Evolutionary conservation across 1,140 invertebrate genomes (phyloP).

Genomic region (Berghia stephanieae): DNA sequence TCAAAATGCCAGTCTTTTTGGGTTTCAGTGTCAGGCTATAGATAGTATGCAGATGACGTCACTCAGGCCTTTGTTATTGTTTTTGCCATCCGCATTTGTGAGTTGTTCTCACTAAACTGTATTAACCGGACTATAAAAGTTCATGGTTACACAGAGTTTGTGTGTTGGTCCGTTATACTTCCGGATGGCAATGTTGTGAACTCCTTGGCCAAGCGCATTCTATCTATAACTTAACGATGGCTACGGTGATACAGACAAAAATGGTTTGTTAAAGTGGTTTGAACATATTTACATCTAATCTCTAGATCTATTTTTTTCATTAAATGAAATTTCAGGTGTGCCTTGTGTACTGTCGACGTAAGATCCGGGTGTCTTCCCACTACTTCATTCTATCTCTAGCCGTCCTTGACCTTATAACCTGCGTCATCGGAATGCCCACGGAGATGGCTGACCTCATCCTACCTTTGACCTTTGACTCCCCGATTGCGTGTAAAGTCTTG

Average conservation of each 20-base stretch:
- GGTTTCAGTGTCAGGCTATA: too few relatives aligned
- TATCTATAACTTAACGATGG: too few relatives aligned
- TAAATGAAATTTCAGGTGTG: conserved; percentile 51
- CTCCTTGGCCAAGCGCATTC: too few relatives aligned
- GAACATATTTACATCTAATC: not conserved
- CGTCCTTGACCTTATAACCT: conserved; percentile 58
- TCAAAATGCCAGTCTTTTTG: too few relatives aligned
- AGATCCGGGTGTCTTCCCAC: conserved; percentile 55
- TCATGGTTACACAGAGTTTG: too few relatives aligned
- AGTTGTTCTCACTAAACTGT: too few relatives aligned
- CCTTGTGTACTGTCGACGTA: conserved; percentile 53
- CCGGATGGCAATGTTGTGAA: too few relatives aligned
- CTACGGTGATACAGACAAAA: not conserved
- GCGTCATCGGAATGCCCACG: conserved; percentile 59
- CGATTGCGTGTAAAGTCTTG: conserved; percentile 57
- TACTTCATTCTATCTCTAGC: conserved; percentile 61
- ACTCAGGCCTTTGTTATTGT: too few relatives aligned
- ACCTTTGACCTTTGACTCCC: conserved; percentile 59
- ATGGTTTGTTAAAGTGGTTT: not conserved
- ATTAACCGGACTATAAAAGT: too few relatives aligned
- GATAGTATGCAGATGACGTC: too few relatives aligned
- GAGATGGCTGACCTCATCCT: conserved; percentile 59
- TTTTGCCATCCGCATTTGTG: too few relatives aligned
- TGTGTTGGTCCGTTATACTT: too few relatives aligned
- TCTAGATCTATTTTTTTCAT: not conserved